These are phyloP conservation scores for Sebastes reedi DNA, from an alignment of 2,797 vertebrate genomes.

Conservation along the genomic window DNA sequence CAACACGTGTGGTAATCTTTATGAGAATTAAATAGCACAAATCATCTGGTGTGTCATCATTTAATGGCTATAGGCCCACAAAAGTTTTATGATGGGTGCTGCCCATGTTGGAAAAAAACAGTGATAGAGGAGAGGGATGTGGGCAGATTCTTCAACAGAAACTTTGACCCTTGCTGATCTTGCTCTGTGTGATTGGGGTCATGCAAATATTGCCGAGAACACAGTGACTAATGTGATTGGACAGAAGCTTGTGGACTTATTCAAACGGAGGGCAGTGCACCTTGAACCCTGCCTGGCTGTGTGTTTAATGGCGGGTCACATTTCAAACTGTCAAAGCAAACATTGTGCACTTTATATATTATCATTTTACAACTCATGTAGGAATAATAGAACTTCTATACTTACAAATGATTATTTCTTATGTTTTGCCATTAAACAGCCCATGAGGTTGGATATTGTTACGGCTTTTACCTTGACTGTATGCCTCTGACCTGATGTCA, in stretches of 20 bases:
- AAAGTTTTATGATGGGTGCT: neutral
- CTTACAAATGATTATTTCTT: neutral
- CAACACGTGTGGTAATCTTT: neutral
- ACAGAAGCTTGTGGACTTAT: conserved; percentile 55
- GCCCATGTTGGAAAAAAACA: neutral
- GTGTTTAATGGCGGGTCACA: conserved; percentile 40
- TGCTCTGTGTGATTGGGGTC: conserved; percentile 63
- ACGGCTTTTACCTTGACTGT: neutral
- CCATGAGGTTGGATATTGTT: neutral
- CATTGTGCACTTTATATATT: neutral
- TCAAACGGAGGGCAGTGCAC: conserved; percentile 55
- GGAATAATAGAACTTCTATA: neutral
- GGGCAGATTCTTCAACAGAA: conserved; percentile 57
- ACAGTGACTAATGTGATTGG: conserved; percentile 57
- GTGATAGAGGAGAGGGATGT: conserved; percentile 21
- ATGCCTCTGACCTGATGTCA: neutral
- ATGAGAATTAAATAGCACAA: conserved; percentile 1
- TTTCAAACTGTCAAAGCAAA: conserved; percentile 37
- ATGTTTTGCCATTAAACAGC: neutral
- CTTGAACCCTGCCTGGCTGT: conserved; percentile 56
- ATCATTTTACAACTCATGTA: neutral
- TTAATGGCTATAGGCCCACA: neutral
- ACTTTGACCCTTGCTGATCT: conserved; percentile 75
- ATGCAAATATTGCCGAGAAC: conserved; percentile 73
- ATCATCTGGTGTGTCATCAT: neutral